Evolutionary conservation across 2,888 invertebrate species (phyloP).

Genomic region (Hanleya hanleyi): DNA sequence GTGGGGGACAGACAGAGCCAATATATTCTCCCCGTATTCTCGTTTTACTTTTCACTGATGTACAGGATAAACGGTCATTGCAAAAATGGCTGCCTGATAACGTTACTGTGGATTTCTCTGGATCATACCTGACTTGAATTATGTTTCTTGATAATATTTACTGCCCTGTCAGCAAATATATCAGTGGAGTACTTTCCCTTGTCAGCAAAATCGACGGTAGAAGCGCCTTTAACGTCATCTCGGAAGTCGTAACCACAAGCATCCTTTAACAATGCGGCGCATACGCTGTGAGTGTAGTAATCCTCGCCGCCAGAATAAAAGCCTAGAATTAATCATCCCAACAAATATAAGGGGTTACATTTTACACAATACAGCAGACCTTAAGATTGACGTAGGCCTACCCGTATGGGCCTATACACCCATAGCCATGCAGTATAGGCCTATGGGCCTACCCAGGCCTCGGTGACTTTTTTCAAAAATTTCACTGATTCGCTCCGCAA

Average conservation of each 20-base stretch:
- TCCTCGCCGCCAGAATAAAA: constrained; percentile 9
- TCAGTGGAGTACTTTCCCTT: constrained; percentile 58
- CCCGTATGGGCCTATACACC: not conserved
- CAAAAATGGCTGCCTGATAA: no score
- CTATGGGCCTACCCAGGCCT: no score
- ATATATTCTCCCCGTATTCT: no score
- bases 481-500: no score
- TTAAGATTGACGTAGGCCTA: not conserved
- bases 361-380: not conserved
- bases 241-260: constrained; percentile 9
- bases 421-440: no score
- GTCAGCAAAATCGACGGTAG: constrained; percentile 11
- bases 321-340: not conserved
- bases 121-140: constrained; percentile 44
- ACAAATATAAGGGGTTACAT: not conserved
- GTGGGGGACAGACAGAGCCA: no score
- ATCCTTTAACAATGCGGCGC: not conserved
- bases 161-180: constrained; percentile 55
- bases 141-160: constrained; percentile 54
- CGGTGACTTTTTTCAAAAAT: no score
- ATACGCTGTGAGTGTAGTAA: not conserved
- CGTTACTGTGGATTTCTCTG: no score
- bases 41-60: no score
- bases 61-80: no score
- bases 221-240: not conserved